These are phyloP conservation scores for Trichoplusia ni DNA, from an alignment of 1,140 invertebrate genomes.

Conservation along the genomic window DNA sequence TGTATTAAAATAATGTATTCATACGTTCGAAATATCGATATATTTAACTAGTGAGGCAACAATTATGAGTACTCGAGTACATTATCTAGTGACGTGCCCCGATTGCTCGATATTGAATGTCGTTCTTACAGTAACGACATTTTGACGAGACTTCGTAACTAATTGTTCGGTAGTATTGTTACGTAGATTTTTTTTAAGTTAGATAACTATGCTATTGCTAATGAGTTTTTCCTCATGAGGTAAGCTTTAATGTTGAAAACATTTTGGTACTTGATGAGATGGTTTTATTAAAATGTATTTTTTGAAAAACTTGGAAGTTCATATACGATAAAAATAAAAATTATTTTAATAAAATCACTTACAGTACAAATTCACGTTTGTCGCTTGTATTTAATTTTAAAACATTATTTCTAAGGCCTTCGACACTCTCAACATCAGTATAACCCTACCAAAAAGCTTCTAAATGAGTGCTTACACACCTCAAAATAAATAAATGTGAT, in stretches of 20 bases:
- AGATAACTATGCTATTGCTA: neutral
- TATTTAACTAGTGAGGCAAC: conserved; percentile 15
- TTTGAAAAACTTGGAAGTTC: no score
- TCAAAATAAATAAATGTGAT: neutral
- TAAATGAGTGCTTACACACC: no score
- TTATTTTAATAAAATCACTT: no score
- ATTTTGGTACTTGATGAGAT: no score
- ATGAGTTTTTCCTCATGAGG: neutral
- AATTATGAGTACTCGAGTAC: conserved; percentile 6
- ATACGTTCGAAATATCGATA: conserved; percentile 11
- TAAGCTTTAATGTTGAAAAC: neutral
- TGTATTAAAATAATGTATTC: conserved; percentile 6
- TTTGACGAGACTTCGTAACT: conserved; percentile 37
- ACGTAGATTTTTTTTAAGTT: conserved; percentile 13
- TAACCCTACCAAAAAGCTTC: neutral
- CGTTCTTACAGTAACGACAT: conserved; percentile 45
- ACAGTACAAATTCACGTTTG: no score
- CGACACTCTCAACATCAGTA: no score
- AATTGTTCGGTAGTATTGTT: conserved; percentile 32
- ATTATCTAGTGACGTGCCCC: conserved; percentile 27
- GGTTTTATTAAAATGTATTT: no score
- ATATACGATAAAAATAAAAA: no score
- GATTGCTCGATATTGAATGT: conserved; percentile 43
- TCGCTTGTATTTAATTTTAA: no score
- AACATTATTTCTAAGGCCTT: no score